Conservation (phyloP, 1,140 invertebrate genomes). For the Drosophila prosaltans region DNA sequence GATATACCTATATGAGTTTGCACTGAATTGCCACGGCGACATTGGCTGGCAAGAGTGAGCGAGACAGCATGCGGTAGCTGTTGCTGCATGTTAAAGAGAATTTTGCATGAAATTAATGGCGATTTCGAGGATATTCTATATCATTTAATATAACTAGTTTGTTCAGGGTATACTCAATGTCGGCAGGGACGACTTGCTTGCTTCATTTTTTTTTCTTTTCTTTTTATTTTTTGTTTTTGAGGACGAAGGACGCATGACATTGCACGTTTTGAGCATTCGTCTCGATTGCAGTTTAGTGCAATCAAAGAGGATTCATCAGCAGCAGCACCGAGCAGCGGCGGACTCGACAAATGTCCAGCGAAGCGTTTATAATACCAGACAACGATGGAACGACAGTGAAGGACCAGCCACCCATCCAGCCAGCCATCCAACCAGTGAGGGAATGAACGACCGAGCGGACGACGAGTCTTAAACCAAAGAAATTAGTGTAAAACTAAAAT, state of each 20-base stretch:
- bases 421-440: background rate
- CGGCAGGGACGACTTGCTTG: no score
- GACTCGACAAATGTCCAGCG: slow-evolving; percentile 67
- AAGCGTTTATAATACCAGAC: slow-evolving; percentile 78
- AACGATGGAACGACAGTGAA: slow-evolving; percentile 37
- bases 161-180: no score
- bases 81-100: no score
- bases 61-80: no score
- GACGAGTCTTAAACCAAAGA: slow-evolving; percentile 81
- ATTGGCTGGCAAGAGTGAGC: no score
- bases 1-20: no score
- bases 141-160: no score
- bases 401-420: background rate
- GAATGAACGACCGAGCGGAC: slow-evolving; percentile 26
- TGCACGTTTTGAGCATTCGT: slow-evolving; percentile 79
- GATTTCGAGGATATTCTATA: no score
- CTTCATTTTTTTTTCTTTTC: background rate
- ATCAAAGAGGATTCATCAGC: slow-evolving; percentile 79
- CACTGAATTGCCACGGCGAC: no score
- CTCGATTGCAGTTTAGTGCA: slow-evolving; percentile 81
- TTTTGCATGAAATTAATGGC: no score
- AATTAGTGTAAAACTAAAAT: slow-evolving; percentile 83
- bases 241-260: slow-evolving; percentile 50
- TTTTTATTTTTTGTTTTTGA: background rate
- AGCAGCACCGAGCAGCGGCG: background rate